Evolutionary conservation across 2,888 invertebrate species (phyloP).

Genomic region (Pristionchus japonicus): DNA sequence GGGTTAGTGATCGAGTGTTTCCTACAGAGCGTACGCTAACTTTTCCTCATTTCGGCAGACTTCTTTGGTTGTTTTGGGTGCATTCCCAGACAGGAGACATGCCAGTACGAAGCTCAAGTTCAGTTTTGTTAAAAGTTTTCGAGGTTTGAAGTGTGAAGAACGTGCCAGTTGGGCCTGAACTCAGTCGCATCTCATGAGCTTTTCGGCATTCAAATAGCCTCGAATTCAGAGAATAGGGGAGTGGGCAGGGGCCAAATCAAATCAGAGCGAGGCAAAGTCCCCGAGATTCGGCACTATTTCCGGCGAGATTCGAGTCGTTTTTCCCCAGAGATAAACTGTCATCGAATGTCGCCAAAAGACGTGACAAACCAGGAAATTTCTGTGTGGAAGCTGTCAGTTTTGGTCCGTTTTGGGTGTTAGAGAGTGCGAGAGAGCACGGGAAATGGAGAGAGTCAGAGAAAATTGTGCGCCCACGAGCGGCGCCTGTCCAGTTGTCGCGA

Average conservation of each 20-base stretch:
- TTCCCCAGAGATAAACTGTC: not conserved
- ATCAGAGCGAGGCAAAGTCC: not conserved
- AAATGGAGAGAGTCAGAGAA: not conserved
- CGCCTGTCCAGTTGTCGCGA: not conserved
- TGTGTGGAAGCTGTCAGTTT: not conserved
- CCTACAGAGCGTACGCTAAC: too few species aligned
- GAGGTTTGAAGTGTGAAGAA: too few species aligned
- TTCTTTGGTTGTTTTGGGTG: too few species aligned
- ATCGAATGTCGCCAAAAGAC: not conserved
- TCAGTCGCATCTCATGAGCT: too few species aligned
- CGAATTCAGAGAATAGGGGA: not conserved
- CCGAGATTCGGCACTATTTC: not conserved
- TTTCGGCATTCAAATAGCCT: not conserved
- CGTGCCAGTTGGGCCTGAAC: too few species aligned
- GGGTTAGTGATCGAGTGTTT: too few species aligned
- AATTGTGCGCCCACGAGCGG: not conserved
- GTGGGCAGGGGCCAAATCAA: not conserved
- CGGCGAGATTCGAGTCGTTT: not conserved
- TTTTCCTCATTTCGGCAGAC: too few species aligned
- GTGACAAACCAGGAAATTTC: not conserved
- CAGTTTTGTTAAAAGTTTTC: too few species aligned
- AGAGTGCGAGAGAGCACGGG: not conserved
- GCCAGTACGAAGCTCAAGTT: too few species aligned
- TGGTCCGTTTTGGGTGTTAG: not conserved
- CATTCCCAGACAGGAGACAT: too few species aligned